Conservation (phyloP, 2,113 vertebrate genomes). For the Tyrannus savana region DNA sequence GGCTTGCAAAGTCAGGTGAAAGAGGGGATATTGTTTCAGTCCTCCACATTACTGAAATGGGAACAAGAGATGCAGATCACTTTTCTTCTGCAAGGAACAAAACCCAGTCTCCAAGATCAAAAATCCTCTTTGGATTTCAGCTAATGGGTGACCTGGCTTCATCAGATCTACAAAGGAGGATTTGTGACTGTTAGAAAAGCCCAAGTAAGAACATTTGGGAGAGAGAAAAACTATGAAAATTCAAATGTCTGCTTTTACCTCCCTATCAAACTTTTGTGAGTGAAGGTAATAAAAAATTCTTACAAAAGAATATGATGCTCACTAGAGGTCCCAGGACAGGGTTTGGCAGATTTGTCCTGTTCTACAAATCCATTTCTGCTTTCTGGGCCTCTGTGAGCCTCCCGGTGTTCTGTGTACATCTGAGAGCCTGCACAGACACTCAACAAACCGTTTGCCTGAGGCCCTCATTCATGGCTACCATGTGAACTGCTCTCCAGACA, state of each 20-base stretch:
- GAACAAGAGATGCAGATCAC: neutral
- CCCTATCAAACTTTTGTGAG: neutral
- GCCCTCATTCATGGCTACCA: constrained; percentile 34
- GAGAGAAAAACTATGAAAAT: neutral
- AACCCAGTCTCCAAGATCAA: neutral
- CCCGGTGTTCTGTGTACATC: neutral
- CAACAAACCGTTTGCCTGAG: neutral
- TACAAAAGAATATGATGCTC: neutral
- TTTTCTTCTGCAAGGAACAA: constrained; percentile 8
- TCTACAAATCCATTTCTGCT: neutral
- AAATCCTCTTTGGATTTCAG: constrained; percentile 1
- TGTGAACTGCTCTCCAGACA: constrained; percentile 25
- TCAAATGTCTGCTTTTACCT: neutral
- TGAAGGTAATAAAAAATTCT: neutral
- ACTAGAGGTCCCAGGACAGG: neutral
- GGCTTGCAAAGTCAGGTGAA: neutral
- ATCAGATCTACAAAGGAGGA: neutral
- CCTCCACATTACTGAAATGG: neutral
- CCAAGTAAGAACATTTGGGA: neutral
- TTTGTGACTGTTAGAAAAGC: neutral
- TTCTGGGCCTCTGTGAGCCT: neutral
- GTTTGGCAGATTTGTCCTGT: neutral
- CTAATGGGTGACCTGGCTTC: neutral
- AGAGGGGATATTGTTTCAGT: neutral
- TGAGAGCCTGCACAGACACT: neutral